phyloP scores from a whole-genome alignment of 2,888 invertebrate genomes.

The Zaprionus lineosus region DNA sequence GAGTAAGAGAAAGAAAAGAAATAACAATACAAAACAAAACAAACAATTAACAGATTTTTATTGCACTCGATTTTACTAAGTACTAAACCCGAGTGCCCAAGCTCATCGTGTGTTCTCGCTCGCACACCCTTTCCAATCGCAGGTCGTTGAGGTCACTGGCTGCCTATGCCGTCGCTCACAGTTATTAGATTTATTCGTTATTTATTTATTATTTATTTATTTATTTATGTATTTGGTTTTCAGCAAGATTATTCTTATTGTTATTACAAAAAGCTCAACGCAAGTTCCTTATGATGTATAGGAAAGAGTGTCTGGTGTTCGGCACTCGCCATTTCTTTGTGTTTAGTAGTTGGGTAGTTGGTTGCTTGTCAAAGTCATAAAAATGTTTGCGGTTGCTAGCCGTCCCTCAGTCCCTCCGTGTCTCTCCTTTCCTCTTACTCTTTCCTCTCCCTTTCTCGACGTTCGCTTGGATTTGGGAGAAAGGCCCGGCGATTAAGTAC shows the following conservation, averaged over 20 bases:
- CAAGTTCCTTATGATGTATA: neutral
- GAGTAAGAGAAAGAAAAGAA: too few species aligned
- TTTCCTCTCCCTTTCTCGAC: conserved; percentile 8
- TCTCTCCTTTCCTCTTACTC: too few species aligned
- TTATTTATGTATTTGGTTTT: too few species aligned
- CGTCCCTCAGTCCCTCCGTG: too few species aligned
- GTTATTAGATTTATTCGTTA: too few species aligned
- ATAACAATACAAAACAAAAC: conserved; percentile 22
- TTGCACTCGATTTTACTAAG: conserved; percentile 62
- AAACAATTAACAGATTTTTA: conserved; percentile 73
- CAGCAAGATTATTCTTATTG: too few species aligned
- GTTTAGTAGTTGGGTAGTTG: conserved; percentile 35
- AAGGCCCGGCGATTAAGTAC: conserved; percentile 66
- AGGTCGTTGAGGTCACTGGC: too few species aligned
- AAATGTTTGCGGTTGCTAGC: conserved; percentile 59
- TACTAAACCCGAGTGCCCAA: conserved; percentile 32
- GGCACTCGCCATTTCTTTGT: conserved; percentile 11
- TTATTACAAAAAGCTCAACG: too few species aligned
- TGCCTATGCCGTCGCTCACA: too few species aligned
- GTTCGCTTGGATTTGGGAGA: conserved; percentile 55
- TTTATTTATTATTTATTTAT: too few species aligned
- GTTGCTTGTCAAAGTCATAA: conserved; percentile 71
- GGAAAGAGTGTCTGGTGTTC: conserved; percentile 4
- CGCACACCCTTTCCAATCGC: too few species aligned
- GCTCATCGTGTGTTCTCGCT: conserved; percentile 40